These are phyloP conservation scores for Synaphobranchus kaupii DNA, from an alignment of 2,797 vertebrate genomes.

Conservation along the genomic window DNA sequence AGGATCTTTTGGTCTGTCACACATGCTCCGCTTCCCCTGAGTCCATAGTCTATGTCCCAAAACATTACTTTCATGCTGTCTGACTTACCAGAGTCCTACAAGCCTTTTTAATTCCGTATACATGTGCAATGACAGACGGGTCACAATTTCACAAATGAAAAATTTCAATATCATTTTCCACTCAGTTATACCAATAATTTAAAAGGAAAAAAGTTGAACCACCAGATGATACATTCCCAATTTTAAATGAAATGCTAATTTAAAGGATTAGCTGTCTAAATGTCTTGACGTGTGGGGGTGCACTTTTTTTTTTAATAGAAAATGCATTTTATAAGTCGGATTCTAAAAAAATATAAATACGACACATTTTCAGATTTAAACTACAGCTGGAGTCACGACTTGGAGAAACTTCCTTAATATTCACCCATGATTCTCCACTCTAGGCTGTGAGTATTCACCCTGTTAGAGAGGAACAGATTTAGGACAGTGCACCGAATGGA, in stretches of 20 bases:
- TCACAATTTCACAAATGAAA: slow-evolving; percentile 9
- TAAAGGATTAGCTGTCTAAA: not conserved
- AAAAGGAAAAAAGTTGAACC: not conserved
- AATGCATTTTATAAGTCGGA: not conserved
- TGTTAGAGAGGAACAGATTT: not conserved
- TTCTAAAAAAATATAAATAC: not conserved
- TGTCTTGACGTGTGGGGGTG: not conserved
- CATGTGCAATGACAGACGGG: slow-evolving; percentile 9
- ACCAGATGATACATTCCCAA: not conserved
- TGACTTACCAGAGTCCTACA: slow-evolving; percentile 6
- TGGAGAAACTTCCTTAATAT: not conserved
- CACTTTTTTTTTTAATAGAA: not conserved
- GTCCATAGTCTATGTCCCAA: not conserved
- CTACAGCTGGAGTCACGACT: not conserved
- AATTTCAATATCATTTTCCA: slow-evolving; percentile 6
- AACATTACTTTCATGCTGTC: slow-evolving; percentile 7
- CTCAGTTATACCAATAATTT: not conserved
- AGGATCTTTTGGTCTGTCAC: not conserved
- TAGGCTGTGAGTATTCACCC: not conserved
- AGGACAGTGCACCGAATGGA: not conserved
- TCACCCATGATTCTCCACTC: slow-evolving; percentile 1
- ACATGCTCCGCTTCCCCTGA: not conserved
- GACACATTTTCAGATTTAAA: not conserved
- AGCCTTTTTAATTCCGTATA: slow-evolving; percentile 15
- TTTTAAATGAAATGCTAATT: slow-evolving; percentile 4